phyloP scores from a whole-genome alignment of 2,797 vertebrate genomes.

The Lycodopsis pacificus region DNA sequence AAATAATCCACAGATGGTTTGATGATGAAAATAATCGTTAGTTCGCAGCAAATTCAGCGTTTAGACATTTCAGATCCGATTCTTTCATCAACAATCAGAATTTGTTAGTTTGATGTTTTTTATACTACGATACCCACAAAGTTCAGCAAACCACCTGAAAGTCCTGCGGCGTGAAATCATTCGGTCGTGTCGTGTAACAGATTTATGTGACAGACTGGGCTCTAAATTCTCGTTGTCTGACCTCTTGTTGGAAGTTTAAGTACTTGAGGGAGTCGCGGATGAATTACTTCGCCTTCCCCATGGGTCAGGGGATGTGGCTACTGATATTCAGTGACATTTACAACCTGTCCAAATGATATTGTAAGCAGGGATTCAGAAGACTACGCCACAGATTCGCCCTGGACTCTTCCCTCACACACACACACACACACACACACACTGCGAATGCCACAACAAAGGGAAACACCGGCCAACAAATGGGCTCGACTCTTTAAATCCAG shows the following conservation, averaged over 20 bases:
- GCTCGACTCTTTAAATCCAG: constrained; percentile 16
- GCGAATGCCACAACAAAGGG: constrained; percentile 18
- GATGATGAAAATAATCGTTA: neutral
- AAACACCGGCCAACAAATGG: constrained; percentile 18
- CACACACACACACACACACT: constrained; percentile 11
- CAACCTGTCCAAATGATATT: constrained; percentile 57
- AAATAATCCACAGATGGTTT: neutral
- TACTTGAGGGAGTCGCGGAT: constrained; percentile 44
- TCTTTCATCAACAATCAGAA: neutral
- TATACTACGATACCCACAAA: neutral
- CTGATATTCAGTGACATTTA: constrained; percentile 70
- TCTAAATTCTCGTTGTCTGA: constrained; percentile 40
- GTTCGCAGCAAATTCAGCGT: neutral
- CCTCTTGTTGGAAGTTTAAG: constrained; percentile 40
- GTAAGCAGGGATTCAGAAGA: constrained; percentile 45
- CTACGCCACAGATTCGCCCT: constrained; percentile 31
- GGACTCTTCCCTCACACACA: constrained; percentile 12
- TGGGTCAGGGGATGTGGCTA: constrained; percentile 55
- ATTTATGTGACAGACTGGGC: constrained; percentile 16
- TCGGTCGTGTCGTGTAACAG: constrained; percentile 10
- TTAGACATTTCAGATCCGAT: neutral
- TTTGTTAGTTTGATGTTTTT: constrained; percentile 9
- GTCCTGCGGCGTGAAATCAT: neutral
- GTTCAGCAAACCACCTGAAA: constrained; percentile 6
- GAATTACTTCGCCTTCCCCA: constrained; percentile 42